These are phyloP conservation scores for Diphyllodes magnificus DNA, from an alignment of 2,113 vertebrate genomes.

Conservation along the genomic window DNA sequence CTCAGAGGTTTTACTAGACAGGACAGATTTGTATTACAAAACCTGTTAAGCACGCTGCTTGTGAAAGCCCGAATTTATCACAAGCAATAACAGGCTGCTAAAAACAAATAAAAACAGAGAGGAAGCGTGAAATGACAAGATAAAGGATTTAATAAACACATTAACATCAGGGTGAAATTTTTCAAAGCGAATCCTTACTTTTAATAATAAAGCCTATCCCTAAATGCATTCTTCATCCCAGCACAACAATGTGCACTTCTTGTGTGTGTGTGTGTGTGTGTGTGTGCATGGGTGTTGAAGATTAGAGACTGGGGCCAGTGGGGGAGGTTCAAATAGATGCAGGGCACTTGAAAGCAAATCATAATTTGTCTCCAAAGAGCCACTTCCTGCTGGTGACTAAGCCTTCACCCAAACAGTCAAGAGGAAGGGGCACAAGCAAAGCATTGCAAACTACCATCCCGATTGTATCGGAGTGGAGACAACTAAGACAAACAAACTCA, in stretches of 20 bases:
- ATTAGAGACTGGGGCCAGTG: neutral
- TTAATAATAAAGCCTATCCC: slow-evolving; percentile 58
- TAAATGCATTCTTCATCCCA: slow-evolving; percentile 36
- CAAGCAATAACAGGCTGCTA: neutral
- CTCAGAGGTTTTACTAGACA: neutral
- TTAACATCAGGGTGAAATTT: slow-evolving; percentile 12
- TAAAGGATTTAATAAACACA: slow-evolving; percentile 49
- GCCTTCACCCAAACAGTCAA: slow-evolving; percentile 41
- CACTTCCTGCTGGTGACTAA: slow-evolving; percentile 70
- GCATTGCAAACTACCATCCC: slow-evolving; percentile 49
- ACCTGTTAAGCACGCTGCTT: neutral
- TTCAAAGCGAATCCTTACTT: slow-evolving; percentile 27
- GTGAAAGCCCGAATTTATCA: neutral
- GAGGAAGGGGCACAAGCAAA: slow-evolving; percentile 66
- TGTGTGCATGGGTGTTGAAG: neutral
- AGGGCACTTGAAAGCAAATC: slow-evolving; percentile 34
- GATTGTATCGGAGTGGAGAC: slow-evolving; percentile 69
- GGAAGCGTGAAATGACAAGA: slow-evolving; percentile 51
- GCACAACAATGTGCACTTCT: slow-evolving; percentile 9
- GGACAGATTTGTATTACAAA: neutral
- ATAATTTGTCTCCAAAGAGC: slow-evolving; percentile 44
- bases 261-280: neutral
- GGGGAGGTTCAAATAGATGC: neutral
- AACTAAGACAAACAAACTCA: slow-evolving; percentile 78
- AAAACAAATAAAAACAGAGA: slow-evolving; percentile 13